Percentiles rank a stretch among this genome's conserved stretches.
Conservation (phyloP, 1,140 invertebrate genomes). For the silkworm (Bombyx mori) region ASM3026992v2 NC_085134.1:2954501-2955000, state of each 20-base stretch:
- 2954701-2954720: slow-evolving; percentile 62
- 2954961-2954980: too few species aligned
- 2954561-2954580: too few species aligned
- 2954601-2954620: too few species aligned
- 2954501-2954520: too few species aligned
- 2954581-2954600: too few species aligned
- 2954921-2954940: slow-evolving; percentile 49
- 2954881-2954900: slow-evolving; percentile 45
- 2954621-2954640: too few species aligned
- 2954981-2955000: not conserved
- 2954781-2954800: not conserved
- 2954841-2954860: slow-evolving; percentile 27
- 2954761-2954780: slow-evolving; percentile 29
- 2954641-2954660: too few species aligned
- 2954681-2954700: slow-evolving; percentile 66
- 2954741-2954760: slow-evolving; percentile 49
- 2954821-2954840: slow-evolving; percentile 6
- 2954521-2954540: too few species aligned
- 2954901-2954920: slow-evolving; percentile 58
- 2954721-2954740: slow-evolving; percentile 64
- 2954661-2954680: slow-evolving; percentile 14
- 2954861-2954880: slow-evolving; percentile 50
- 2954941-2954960: not conserved
- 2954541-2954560: too few species aligned
- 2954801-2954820: slow-evolving; percentile 13